Conservation (phyloP, 2,888 invertebrate genomes). For the Lordiphosa fenestrarum region DNA sequence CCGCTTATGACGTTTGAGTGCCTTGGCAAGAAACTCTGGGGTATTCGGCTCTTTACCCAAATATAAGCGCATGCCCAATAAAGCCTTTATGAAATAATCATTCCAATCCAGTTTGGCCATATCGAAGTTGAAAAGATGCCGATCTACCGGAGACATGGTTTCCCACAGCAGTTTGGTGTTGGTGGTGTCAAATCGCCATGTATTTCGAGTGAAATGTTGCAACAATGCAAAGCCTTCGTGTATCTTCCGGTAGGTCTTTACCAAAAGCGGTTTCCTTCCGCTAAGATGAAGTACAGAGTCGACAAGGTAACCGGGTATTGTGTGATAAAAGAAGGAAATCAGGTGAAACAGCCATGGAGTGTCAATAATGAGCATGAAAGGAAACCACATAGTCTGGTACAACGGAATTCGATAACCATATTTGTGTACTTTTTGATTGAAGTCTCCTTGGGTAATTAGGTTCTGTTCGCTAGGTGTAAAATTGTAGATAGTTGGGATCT, state of each 20-base stretch:
- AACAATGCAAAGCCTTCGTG: conserved; percentile 88
- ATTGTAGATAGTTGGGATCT: conserved; percentile 83
- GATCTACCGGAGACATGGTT: conserved; percentile 78
- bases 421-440: conserved; percentile 69
- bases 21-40: conserved; percentile 82
- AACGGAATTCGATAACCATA: conserved; percentile 83
- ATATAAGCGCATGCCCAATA: conserved; percentile 87
- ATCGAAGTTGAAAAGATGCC: conserved; percentile 86
- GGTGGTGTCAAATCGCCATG: conserved; percentile 86
- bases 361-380: conserved; percentile 80
- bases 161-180: conserved; percentile 81
- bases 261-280: conserved; percentile 80
- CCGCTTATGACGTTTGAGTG: conserved; percentile 84
- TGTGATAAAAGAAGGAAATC: conserved; percentile 83
- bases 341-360: conserved; percentile 73
- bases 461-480: conserved; percentile 91
- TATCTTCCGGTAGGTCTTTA: conserved; percentile 88
- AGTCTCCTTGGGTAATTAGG: conserved; percentile 89
- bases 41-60: conserved; percentile 88
- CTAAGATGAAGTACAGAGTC: conserved; percentile 79
- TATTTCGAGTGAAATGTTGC: conserved; percentile 87
- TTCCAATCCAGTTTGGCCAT: conserved; percentile 87
- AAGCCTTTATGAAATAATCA: conserved; percentile 80
- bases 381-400: conserved; percentile 86
- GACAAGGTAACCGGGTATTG: conserved; percentile 83